Conservation (phyloP, 2,113 vertebrate species). For the Phyllostomus hastatus region DNA sequence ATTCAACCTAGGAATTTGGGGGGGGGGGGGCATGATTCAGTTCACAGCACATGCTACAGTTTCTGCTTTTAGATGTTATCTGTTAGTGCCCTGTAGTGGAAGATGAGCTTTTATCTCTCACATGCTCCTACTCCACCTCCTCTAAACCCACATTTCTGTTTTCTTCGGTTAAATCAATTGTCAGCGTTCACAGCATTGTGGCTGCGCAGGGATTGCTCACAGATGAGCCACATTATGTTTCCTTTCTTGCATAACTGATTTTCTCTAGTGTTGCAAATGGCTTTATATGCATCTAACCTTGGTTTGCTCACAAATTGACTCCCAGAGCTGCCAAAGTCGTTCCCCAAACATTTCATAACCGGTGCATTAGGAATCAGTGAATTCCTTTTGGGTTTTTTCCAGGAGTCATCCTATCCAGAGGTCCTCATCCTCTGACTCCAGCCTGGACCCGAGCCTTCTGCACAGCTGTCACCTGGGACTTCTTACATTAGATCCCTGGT, state of each 20-base stretch:
- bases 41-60: neutral
- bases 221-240: neutral
- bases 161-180: neutral
- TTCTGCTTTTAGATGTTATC: neutral
- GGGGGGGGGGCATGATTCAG: neutral
- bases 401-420: neutral
- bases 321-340: neutral
- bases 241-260: neutral
- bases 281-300: neutral
- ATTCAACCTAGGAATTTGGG: neutral
- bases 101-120: neutral
- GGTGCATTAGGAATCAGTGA: neutral
- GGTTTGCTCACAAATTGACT: neutral
- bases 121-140: neutral
- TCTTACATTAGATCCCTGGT: neutral
- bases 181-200: neutral
- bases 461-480: neutral
- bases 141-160: neutral
- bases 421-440: neutral
- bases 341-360: neutral
- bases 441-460: neutral
- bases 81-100: neutral
- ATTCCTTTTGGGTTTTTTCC: neutral
- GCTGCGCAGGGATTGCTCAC: rapidly evolving
- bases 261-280: neutral